A percentile compares a stretch with the other conserved stretches of the same genome.
Conservation (phyloP, 2,113 vertebrate genomes). For the Fulica atra region DNA sequence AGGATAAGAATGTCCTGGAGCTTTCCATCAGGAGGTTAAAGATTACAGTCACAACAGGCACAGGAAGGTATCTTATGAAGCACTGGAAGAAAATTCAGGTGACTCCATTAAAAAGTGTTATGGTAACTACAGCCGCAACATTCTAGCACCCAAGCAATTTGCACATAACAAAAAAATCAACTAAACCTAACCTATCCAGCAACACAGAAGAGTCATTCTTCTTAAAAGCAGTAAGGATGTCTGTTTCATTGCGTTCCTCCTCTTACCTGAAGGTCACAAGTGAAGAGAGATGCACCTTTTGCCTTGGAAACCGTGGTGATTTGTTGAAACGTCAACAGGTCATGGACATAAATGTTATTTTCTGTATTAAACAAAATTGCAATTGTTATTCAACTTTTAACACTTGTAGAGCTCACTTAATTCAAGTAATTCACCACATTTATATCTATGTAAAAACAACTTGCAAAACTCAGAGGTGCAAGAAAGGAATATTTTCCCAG, state of each 20-base stretch:
- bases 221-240: neutral
- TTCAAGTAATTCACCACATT: neutral
- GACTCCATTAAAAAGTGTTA: neutral
- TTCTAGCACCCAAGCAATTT: no score
- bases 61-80: neutral
- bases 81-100: neutral
- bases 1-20: neutral
- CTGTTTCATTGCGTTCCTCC: neutral
- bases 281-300: constrained; percentile 92
- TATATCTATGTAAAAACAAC: neutral
- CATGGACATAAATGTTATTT: constrained; percentile 97
- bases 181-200: neutral
- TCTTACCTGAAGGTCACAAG: constrained; percentile 92
- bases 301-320: constrained; percentile 95
- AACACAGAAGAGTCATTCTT: neutral
- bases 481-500: neutral
- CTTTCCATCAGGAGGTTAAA: neutral
- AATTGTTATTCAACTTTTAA: constrained; percentile 12
- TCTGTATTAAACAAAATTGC: constrained; percentile 78
- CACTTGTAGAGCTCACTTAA: neutral
- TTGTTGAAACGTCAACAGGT: constrained; percentile 97
- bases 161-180: no score
- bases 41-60: neutral
- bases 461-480: neutral
- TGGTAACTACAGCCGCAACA: neutral